Base-by-base conservation (phyloP, 2,888 invertebrate species). In the Napeogenes inachia region DNA sequence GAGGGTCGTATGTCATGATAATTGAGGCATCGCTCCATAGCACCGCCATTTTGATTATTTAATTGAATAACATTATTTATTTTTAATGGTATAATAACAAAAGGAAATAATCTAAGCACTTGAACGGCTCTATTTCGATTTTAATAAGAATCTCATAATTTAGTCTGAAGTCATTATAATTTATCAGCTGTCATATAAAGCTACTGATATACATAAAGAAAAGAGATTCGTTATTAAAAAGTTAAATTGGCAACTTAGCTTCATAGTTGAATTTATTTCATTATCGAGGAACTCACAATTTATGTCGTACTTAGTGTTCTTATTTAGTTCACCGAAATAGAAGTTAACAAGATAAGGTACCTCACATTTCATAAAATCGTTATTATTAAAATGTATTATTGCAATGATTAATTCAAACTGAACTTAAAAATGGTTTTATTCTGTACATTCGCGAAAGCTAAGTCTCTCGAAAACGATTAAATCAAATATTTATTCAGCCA, bases 231-330 rank as follows among this genome's bases (percentile, higher is more conserved):
- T 78, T 77, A 80, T 81, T 77, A 70, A 73, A 63, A 85, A 86
- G 84, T 85, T 86, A 84, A 80, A 86, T 86, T 85, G 80, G 75
- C 75, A 74, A 70, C 74, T 68, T 70, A 69, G 73, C 73, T 68
- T 68, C 56, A 54, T 66, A 66, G 65, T 63, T 66, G 57, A 57
- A 57, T 68, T 68, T 61, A 68, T 65, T 68, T 62, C 65, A 61
- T 65, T 65, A 50, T 10, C 42, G 21, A 50, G 47, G 59, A 61
- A 54, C 61, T 21, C 12, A 30, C 50, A 10, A 30, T 30, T 50
- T 50, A 30, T 50, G 50, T 30, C 50, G 8, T 50, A 50, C 30
- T 50, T 30, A 50, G 10, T 2, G 30, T 30, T 50, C 4, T 30
- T 50, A 50, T 30, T 50, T 30, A 50, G 50, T 50, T 50, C 10